Base-by-base conservation (phyloP, 2,113 vertebrate species). In the Brachyhypopomus occidentalis region DNA sequence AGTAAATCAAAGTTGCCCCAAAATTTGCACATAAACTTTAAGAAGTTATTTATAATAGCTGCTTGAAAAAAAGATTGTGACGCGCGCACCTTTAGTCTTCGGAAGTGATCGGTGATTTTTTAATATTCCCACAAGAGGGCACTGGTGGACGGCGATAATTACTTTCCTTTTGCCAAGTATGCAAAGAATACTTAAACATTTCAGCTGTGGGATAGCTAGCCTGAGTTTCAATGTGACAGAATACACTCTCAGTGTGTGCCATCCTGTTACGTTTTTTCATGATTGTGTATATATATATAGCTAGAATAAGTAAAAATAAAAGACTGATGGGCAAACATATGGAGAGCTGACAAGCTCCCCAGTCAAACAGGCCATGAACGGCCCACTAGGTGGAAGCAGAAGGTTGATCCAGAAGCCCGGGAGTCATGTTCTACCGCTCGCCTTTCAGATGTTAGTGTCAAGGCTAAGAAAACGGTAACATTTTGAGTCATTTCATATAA, bases 311-410 rank as follows among this genome's bases (percentile, higher is more conserved):
- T 7, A 5, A 67, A 20, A 67, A 48, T 6, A 11, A 6, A 62
- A 62, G 0, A 5, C 20, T 25, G 5, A 59, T 14, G 14, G 60
- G 23, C 8, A 63, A n/a, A n/a, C n/a, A 63, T 3, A 5, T 5
- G 16, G 4, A 30, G 3, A 66, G 27, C 8, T 20, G 17, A 67
- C 66, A 38, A 7, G 17, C 17, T 20, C 1, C 0, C 11, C 34
- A 41, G 7, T 70, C 30, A 30, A 3, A 30, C 30, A 30, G 30
- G 30, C 30, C 30, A 30, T 30, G 30, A 1, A 30, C 30, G 5
- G 66, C 19, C 34, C 66, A 70, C 36, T 70, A n/a, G 34, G 19
- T 70, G 34, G 36, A 70, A 70, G 66, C 20, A 41, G 34, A 70
- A 70, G 66, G 16, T 36, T 67, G 64, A 30, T 5, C 14, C 27